Evolutionary conservation across 1,140 invertebrate genomes (phyloP).

Genomic region (Physella acuta): DNA sequence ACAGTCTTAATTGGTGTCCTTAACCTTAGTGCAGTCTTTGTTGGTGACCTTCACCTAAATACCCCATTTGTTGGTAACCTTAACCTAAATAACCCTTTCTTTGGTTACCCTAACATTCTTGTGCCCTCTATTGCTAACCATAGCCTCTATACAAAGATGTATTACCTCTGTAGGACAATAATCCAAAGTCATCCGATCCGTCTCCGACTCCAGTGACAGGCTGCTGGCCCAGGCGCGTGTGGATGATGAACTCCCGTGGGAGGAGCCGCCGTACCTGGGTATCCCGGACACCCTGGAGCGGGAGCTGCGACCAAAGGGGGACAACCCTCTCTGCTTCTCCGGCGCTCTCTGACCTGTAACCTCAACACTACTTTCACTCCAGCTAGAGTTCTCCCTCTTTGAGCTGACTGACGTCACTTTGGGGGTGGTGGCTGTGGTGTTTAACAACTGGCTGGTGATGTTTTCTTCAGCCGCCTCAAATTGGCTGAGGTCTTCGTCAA

Average conservation of each 20-base stretch:
- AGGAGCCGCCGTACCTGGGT: neutral
- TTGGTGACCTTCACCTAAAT: too few species aligned
- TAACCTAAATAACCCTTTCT: too few species aligned
- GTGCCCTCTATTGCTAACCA: too few species aligned
- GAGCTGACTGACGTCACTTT: neutral
- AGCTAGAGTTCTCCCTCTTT: neutral
- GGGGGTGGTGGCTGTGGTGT: neutral
- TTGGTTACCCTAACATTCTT: too few species aligned
- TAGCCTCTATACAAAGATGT: too few species aligned
- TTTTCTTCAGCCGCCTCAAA: conserved; percentile 3
- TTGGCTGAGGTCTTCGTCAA: conserved; percentile 5
- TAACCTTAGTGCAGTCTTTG: too few species aligned
- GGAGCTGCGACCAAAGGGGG: neutral
- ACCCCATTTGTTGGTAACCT: too few species aligned
- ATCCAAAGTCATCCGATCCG: neutral
- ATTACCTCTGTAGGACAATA: neutral
- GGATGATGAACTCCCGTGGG: neutral
- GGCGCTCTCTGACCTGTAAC: neutral
- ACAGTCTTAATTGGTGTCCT: too few species aligned
- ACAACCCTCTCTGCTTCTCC: neutral
- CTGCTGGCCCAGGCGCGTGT: neutral
- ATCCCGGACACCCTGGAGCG: neutral
- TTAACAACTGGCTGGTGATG: neutral
- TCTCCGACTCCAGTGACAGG: neutral
- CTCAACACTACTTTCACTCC: too few species aligned